phyloP scores from a whole-genome alignment of 2,797 vertebrate species.

The Chaunax sp. region DNA sequence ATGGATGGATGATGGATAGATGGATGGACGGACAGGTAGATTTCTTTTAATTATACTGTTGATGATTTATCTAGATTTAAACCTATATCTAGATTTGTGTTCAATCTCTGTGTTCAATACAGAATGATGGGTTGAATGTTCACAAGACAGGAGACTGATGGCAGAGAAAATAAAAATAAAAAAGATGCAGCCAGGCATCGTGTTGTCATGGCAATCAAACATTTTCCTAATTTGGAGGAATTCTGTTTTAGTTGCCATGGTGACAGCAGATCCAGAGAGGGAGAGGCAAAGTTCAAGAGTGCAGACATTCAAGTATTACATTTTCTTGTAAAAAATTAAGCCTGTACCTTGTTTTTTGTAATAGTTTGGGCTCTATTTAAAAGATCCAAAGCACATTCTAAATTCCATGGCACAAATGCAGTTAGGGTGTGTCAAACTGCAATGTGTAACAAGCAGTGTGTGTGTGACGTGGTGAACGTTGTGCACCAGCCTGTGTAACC shows the following conservation, averaged over 20 bases:
- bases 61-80: too few species aligned
- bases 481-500: too few species aligned
- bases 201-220: constrained; percentile 43
- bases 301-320: background rate
- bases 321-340: background rate
- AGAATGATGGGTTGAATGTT: background rate
- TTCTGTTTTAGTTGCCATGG: constrained; percentile 62
- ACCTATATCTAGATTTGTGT: too few species aligned
- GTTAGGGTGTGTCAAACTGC: too few species aligned
- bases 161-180: constrained; percentile 23
- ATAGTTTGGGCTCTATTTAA: too few species aligned
- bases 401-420: too few species aligned
- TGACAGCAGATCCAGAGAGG: constrained; percentile 18
- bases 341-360: background rate
- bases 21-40: too few species aligned
- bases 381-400: too few species aligned
- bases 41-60: background rate
- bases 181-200: constrained; percentile 32
- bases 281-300: constrained; percentile 24
- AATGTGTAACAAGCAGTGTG: too few species aligned
- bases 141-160: background rate
- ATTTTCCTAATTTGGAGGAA: constrained; percentile 45
- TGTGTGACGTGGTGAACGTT: too few species aligned
- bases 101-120: background rate
- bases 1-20: background rate